These are phyloP conservation scores for Cheilosia vernalis DNA, from an alignment of 2,888 invertebrate species.

Conservation along the genomic window DNA sequence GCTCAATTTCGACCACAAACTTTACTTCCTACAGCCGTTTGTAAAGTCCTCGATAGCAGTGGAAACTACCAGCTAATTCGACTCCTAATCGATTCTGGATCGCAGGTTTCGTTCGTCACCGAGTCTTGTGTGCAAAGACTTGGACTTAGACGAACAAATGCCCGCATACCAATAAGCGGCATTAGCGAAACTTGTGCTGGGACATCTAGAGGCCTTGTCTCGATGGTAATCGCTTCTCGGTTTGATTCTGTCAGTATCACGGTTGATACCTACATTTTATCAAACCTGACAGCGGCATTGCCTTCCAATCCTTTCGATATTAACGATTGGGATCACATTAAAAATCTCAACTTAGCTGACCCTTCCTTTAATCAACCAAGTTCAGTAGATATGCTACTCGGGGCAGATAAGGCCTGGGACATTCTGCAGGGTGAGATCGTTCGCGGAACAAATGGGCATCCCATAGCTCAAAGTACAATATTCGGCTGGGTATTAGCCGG, in stretches of 20 bases:
- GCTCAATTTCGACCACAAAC: not conserved
- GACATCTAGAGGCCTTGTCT: slow-evolving; percentile 1
- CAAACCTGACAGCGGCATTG: too few relatives aligned
- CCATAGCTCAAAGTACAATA: not conserved
- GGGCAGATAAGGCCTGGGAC: too few relatives aligned
- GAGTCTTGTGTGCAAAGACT: not conserved
- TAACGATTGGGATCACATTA: slow-evolving; percentile 24
- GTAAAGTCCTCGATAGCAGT: not conserved
- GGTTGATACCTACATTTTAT: slow-evolving; percentile 27
- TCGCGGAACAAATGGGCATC: not conserved
- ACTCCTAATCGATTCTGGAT: slow-evolving; percentile 1
- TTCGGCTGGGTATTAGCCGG: not conserved
- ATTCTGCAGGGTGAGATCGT: slow-evolving; percentile 18
- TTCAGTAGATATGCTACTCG: slow-evolving; percentile 50
- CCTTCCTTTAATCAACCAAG: slow-evolving; percentile 34
- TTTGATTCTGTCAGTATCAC: slow-evolving; percentile 15
- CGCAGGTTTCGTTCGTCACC: not conserved
- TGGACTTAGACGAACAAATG: not conserved
- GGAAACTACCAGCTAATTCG: not conserved
- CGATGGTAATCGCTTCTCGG: not conserved
- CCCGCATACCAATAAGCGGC: not conserved
- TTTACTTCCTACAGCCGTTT: slow-evolving; percentile 9
- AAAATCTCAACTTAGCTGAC: slow-evolving; percentile 20
- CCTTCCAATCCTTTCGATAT: too few relatives aligned
- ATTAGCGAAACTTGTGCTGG: slow-evolving; percentile 1